Percentiles rank a stretch among this genome's conserved stretches.
phyloP scores from a whole-genome alignment of 2,797 vertebrate species.

The Girardinus metallicus region DNA sequence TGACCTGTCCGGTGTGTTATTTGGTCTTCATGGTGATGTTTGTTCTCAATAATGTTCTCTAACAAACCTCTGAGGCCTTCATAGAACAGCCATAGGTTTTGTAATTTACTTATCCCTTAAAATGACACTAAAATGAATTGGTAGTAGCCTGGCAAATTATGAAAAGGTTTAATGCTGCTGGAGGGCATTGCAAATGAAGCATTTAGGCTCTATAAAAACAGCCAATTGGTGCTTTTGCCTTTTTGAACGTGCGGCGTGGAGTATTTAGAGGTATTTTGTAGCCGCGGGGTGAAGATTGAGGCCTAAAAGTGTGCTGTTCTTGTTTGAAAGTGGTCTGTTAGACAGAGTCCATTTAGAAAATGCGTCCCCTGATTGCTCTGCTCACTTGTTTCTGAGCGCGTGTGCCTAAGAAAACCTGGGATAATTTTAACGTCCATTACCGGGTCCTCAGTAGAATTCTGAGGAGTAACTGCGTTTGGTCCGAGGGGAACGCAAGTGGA shows the following conservation, averaged over 20 bases:
- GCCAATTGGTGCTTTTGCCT: constrained; percentile 9
- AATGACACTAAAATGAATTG: not conserved
- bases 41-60: not conserved
- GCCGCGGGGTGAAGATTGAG: not conserved
- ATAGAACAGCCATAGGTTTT: not conserved
- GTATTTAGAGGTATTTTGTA: not conserved
- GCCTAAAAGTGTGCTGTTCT: constrained; percentile 10
- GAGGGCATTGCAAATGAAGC: not conserved
- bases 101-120: not conserved
- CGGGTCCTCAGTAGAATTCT: constrained; percentile 17
- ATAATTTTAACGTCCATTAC: constrained; percentile 50
- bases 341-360: constrained; percentile 28
- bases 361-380: constrained; percentile 21
- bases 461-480: constrained; percentile 42
- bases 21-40: not conserved
- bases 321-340: constrained; percentile 3
- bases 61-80: not conserved
- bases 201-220: constrained; percentile 11
- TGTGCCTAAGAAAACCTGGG: constrained; percentile 60
- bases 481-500: constrained; percentile 33
- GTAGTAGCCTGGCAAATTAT: not conserved
- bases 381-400: constrained; percentile 39
- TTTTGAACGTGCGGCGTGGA: constrained; percentile 3
- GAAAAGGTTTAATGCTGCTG: not conserved
- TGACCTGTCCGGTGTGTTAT: not conserved